Conservation (phyloP, 2,113 vertebrate genomes). For the Manacus vitellinus region DNA sequence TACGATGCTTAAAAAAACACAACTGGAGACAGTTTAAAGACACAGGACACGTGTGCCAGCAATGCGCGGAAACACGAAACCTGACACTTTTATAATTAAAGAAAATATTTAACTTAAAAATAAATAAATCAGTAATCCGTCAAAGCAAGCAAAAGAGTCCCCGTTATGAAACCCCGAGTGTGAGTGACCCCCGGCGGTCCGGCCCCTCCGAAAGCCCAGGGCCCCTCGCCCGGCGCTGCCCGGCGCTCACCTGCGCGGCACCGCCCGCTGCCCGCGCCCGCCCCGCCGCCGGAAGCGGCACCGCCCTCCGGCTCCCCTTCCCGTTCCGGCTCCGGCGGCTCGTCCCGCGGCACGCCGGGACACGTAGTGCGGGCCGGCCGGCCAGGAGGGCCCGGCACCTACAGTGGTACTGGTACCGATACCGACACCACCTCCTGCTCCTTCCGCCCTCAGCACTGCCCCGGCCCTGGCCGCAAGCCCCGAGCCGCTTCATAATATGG, state of each 20-base stretch:
- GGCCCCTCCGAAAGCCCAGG: accelerated
- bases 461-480: accelerated
- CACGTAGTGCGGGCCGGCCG: background rate
- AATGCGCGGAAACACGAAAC: background rate
- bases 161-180: background rate
- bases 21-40: background rate
- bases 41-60: background rate
- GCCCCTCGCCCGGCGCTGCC: accelerated
- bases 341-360: background rate
- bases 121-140: no score
- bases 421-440: background rate
- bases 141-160: no score
- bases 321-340: background rate
- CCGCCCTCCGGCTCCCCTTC: background rate
- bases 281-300: background rate
- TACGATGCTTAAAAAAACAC: accelerated
- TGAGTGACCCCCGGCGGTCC: no score
- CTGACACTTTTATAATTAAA: background rate
- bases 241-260: accelerated
- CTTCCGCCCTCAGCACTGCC: accelerated
- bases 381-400: no score
- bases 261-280: accelerated
- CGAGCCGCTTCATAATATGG: accelerated
- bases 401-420: no score
- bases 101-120: no score